phyloP scores from a whole-genome alignment of 2,113 vertebrate species.

The Rhodinocichla rosea region DNA sequence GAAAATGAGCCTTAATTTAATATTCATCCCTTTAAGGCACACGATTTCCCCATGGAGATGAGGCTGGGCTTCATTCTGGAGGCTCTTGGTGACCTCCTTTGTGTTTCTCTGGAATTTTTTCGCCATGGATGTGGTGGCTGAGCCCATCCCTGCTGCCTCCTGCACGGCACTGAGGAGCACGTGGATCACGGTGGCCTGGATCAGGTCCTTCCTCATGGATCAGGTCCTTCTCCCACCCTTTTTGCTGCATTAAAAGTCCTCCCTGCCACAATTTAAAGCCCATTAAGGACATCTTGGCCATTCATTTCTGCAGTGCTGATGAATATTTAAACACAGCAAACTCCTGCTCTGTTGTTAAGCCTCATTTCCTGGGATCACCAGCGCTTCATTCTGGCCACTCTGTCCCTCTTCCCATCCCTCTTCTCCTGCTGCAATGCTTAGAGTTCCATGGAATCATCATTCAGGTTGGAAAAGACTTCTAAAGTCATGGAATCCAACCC shows the following conservation, averaged over 20 bases:
- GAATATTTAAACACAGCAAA: not conserved
- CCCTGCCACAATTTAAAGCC: not conserved
- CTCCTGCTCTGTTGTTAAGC: not conserved
- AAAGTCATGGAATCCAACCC: rapidly evolving
- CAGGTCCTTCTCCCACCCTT: not conserved
- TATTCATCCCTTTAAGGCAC: slow-evolving; percentile 1
- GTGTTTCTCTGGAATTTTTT: not conserved
- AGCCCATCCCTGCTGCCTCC: not conserved
- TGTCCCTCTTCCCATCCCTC: not conserved
- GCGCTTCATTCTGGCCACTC: rapidly evolving
- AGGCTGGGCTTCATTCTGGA: not conserved
- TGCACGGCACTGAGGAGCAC: rapidly evolving
- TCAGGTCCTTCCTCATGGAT: not conserved
- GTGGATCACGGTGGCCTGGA: rapidly evolving
- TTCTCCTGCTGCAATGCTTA: not conserved
- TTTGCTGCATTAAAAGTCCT: not conserved
- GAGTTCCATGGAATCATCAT: rapidly evolving
- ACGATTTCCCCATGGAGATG: not conserved
- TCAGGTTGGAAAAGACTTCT: not conserved
- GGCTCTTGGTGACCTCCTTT: not conserved
- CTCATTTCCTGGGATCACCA: not conserved
- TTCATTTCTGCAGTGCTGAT: rapidly evolving
- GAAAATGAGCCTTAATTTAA: slow-evolving; percentile 5
- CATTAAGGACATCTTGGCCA: not conserved
- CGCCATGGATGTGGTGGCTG: rapidly evolving